A percentile compares a stretch with the other conserved stretches of the same genome.
These are phyloP conservation scores for Cataglyphis rosenhaueri DNA, from an alignment of 2,888 invertebrate genomes.

Conservation along the genomic window DNA sequence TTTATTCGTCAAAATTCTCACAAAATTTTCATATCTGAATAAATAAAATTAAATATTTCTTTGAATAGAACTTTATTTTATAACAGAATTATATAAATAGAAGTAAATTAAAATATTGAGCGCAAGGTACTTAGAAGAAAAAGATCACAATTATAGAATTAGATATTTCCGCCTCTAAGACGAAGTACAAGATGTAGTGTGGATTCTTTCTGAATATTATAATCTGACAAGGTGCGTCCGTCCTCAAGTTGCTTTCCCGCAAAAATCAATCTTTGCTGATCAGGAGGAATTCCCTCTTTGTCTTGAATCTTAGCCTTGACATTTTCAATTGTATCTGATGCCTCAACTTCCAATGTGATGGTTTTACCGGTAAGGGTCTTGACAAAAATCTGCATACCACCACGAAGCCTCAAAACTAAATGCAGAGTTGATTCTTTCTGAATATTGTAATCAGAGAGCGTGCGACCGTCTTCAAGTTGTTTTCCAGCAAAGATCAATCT, in stretches of 20 bases:
- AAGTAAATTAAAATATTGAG: neutral
- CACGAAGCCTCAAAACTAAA: conserved; percentile 94
- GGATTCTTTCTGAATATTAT: conserved; percentile 26
- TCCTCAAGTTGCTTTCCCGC: conserved; percentile 64
- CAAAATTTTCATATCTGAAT: neutral
- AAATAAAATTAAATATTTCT: conserved; percentile 11
- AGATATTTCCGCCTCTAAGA: conserved; percentile 56
- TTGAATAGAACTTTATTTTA: neutral
- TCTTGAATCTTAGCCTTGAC: neutral
- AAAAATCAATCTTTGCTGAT: conserved; percentile 39
- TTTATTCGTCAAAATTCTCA: conserved; percentile 3
- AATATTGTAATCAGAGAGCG: conserved; percentile 76
- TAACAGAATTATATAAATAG: neutral
- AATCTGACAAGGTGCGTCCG: conserved; percentile 56
- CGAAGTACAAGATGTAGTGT: conserved; percentile 53
- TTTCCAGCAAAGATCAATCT: conserved; percentile 77
- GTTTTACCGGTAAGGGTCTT: neutral
- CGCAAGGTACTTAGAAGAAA: neutral
- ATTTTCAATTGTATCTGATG: conserved; percentile 44
- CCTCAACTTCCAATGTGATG: conserved; percentile 86
- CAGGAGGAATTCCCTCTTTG: neutral
- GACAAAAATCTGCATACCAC: conserved; percentile 82
- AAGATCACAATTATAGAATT: conserved; percentile 34
- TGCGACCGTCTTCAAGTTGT: conserved; percentile 75
- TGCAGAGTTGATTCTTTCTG: conserved; percentile 94